These are phyloP conservation scores for Tipula unca DNA, from an alignment of 2,888 invertebrate species.

Conservation along the genomic window DNA sequence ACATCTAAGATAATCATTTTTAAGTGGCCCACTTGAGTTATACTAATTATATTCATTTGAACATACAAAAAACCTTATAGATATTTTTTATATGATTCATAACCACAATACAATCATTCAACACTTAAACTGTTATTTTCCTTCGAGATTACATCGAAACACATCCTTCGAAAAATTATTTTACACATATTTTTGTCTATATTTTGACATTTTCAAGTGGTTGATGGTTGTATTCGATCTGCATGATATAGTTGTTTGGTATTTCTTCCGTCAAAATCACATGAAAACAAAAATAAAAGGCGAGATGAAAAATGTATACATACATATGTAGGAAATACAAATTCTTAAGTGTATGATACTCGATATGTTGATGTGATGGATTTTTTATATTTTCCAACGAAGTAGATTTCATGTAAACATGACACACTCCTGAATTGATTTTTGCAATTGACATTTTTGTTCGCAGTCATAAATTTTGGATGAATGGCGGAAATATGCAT, in stretches of 20 bases:
- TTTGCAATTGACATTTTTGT: not conserved
- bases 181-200: not conserved
- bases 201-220: slow-evolving; percentile 2
- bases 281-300: not conserved
- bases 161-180: not conserved
- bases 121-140: not conserved
- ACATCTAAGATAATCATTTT: not conserved
- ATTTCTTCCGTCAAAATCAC: not conserved
- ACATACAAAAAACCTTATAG: not conserved
- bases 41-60: not conserved
- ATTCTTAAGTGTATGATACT: not conserved
- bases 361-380: not conserved
- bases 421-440: not conserved
- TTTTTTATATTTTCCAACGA: not conserved
- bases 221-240: not conserved
- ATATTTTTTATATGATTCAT: not conserved
- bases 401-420: not conserved
- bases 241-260: not conserved
- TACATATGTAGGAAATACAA: slow-evolving; percentile 1
- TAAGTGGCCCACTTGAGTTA: not conserved
- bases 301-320: not conserved
- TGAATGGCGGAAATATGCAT: too few species aligned
- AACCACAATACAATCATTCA: not conserved
- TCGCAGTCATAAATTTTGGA: not conserved
- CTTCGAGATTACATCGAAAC: not conserved